Percentiles rank a stretch among this genome's conserved stretches.
phyloP scores from a whole-genome alignment of 2,113 vertebrate species.

The Probosciger aterrimus region DNA sequence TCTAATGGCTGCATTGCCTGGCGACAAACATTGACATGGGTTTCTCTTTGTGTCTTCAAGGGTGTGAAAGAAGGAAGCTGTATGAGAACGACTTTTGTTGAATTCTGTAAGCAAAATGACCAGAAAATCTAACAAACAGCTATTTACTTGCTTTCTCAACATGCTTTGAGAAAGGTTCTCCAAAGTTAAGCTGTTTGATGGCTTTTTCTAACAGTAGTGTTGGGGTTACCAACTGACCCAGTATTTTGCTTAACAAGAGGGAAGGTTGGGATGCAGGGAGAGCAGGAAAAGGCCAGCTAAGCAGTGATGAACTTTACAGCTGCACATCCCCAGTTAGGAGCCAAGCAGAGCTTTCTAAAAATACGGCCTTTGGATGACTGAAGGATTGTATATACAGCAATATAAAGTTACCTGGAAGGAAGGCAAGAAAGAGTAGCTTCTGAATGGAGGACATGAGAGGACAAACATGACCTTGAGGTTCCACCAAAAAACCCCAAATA shows the following conservation, averaged over 20 bases:
- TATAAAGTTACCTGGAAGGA: background rate
- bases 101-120: background rate
- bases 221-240: background rate
- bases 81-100: background rate
- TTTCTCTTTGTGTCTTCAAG: background rate
- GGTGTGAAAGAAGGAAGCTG: background rate
- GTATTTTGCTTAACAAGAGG: background rate
- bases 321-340: background rate
- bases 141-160: background rate
- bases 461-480: background rate
- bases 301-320: background rate
- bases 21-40: background rate
- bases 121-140: background rate
- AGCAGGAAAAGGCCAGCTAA: background rate
- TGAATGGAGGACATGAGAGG: background rate
- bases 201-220: background rate
- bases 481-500: background rate
- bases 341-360: constrained; percentile 38
- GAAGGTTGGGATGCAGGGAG: background rate
- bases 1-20: background rate
- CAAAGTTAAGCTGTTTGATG: background rate
- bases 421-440: background rate
- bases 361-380: constrained; percentile 10
- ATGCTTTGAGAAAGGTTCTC: background rate
- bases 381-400: background rate